Evolutionary conservation across 2,888 invertebrate genomes (phyloP).

Genomic region (Portevinia maculata): DNA sequence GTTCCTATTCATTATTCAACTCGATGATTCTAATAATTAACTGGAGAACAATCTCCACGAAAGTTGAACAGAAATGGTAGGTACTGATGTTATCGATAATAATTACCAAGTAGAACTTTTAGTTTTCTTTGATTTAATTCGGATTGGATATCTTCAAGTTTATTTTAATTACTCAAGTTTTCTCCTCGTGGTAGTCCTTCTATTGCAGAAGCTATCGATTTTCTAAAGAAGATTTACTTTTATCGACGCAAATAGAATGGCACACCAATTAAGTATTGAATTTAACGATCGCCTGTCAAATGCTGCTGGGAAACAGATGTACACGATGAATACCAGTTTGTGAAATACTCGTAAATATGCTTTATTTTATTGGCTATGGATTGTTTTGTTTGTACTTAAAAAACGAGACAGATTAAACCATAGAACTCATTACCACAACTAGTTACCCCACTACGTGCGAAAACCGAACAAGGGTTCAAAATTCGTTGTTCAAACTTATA

Average conservation of each 20-base stretch:
- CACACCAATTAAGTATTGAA: not conserved
- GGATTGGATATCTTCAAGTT: not conserved
- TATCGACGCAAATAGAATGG: not conserved
- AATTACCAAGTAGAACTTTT: constrained; percentile 12
- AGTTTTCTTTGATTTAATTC: not conserved
- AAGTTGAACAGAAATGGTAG: not conserved
- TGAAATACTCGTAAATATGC: too few relatives aligned
- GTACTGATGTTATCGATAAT: constrained; percentile 9
- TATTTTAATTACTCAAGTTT: constrained; percentile 5
- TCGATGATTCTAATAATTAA: not conserved
- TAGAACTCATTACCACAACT: too few relatives aligned
- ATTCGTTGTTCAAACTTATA: too few relatives aligned
- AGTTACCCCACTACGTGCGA: too few relatives aligned
- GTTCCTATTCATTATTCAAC: not conserved
- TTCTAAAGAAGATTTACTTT: not conserved
- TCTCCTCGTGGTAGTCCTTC: not conserved
- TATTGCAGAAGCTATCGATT: not conserved
- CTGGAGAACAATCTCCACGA: not conserved
- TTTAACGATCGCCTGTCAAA: too few relatives aligned
- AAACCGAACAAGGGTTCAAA: too few relatives aligned
- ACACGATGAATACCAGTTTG: too few relatives aligned
- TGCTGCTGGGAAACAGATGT: too few relatives aligned
- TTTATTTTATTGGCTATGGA: too few relatives aligned
- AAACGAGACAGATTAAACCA: too few relatives aligned
- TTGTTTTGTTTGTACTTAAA: too few relatives aligned